Evolutionary conservation across 1,140 invertebrate species (phyloP), one percentile per base, ranked within the genome.

Genomic region (Pseudomyrmex flavicornis): DNA sequence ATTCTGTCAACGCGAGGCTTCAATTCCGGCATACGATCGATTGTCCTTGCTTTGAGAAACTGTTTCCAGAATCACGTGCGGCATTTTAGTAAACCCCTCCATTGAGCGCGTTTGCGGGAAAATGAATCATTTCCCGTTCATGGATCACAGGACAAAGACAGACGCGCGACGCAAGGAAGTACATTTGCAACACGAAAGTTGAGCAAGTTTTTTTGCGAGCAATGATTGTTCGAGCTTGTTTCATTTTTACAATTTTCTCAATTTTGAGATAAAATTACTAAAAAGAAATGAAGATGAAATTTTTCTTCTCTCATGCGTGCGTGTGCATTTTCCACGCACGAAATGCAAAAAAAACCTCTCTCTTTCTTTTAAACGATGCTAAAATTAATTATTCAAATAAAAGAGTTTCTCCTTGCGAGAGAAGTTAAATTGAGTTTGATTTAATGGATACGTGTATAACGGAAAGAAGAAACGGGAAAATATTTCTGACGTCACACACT

Each of bases 51-150:
- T 26, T 59, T 56, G 35, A 50, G 66, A 61, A 61, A 44, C 17
- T 15, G 15, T 59, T 79, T 70, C 44, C 61, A 46, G 44, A 15
- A 79, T 70, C 76, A 59, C 54, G 35, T 26, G 20, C 15, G 22
- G 44, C 50, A 13, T 12, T 9, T 48, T 13, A 26, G 12, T 59
- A 17, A 22, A 15, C 65, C 61, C 44, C 26, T 50, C 17, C 52
- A 56, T 56, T 58, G 65, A 58, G 50, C 75, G 35, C 35, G 35
- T 13, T 52, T 52, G 50, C 35, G 54, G 70, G 66, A 70, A 80
- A 80, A 80, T 50, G 50, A 70, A 72, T 80, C 65, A 48, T 56
- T 72, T 80, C 76, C 65, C 54, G 76, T 17, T 70, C 44, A 69
- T 8, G 75, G 17, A 68, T 68, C 63, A 12, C 12, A 26, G 48